Evolutionary conservation across 2,113 vertebrate genomes (phyloP), one percentile per base, ranked within the genome.

Genomic region (Cariama cristata): DNA sequence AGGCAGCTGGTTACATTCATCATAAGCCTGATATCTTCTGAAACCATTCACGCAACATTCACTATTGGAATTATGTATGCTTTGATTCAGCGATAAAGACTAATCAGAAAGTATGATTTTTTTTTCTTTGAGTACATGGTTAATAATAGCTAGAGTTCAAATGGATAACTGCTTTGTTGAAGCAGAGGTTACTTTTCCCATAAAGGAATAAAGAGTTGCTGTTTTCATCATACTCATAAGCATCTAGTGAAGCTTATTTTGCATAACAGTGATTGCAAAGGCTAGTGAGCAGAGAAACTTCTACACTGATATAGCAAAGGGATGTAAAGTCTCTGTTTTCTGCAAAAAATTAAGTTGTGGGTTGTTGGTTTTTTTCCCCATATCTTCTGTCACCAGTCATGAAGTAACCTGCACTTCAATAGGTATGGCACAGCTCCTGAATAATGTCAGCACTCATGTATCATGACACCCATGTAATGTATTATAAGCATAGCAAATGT

Each of bases 331-430:
- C 26, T 55, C 28, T 45, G 28, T 68, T 62, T 79, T 64, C 49
- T 20, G 5, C 23, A 73, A 83, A 55, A 22, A 94, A 12, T 5
- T 42, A 18, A 56, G 12, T 32, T 45, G 8, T 71, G n/a, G 10
- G 8, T 47, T 76, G 20, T 26, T 32, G 0, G 3, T 6, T 17
- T 33, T 50, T 60, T 74, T 12, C 5, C 42, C 5, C 5, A 2
- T 45, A 13, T 44, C 14, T 10, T 52, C 49, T 10, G 2, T 38
- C 44, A 55, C 5, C 33, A 33, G 35, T 64, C 20, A 35, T 83
- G 45, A 40, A 68, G 49, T 27, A 83, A 53, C 16, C 58, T 60
- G 40, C 26, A 12, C 35, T 88, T 45, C 55, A 44, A 6, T 17
- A 19, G 5, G 6, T 55, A 33, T 13, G 59, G 58, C 23, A 30